These are phyloP conservation scores for Zaprionus ornatus DNA, from an alignment of 1,140 invertebrate genomes.

Conservation along the genomic window DNA sequence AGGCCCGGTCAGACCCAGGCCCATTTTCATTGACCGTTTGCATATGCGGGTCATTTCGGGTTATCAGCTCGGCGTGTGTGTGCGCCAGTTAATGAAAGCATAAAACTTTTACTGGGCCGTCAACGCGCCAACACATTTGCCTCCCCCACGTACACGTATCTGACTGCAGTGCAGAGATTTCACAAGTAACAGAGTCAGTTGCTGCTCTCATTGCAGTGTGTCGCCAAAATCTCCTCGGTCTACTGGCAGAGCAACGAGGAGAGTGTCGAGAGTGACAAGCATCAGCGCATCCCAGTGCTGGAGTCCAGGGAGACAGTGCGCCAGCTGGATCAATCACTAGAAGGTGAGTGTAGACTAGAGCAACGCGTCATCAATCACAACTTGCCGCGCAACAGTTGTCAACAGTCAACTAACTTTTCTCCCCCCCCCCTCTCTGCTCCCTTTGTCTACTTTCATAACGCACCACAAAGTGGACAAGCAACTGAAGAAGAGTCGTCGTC, in stretches of 20 bases:
- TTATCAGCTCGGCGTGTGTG: conserved; percentile 47
- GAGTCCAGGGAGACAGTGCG: conserved; percentile 87
- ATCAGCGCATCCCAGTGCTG: conserved; percentile 87
- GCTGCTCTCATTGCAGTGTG: conserved; percentile 85
- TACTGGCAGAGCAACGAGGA: conserved; percentile 94
- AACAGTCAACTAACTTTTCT: conserved; percentile 24
- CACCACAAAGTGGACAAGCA: conserved; percentile 62
- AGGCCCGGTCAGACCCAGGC: background rate
- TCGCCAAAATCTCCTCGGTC: conserved; percentile 92
- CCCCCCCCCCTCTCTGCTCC: background rate
- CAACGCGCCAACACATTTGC: conserved; percentile 38
- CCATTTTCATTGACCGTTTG: conserved; percentile 47
- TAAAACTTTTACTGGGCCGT: conserved; percentile 76
- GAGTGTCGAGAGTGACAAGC: conserved; percentile 89
- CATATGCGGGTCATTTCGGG: conserved; percentile 71
- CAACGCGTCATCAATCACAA: conserved; percentile 41
- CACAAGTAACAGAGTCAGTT: conserved; percentile 32
- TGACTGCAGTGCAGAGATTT: conserved; percentile 60
- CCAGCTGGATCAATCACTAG: conserved; percentile 81
- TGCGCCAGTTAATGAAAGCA: conserved; percentile 74
- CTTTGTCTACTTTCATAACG: conserved; percentile 6
- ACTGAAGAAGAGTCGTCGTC: conserved; percentile 73
- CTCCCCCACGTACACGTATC: background rate
- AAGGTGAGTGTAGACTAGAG: conserved; percentile 59
- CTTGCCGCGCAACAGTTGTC: conserved; percentile 60